Conservation (phyloP, 2,888 invertebrate species). For the Embidobia sp. region DNA sequence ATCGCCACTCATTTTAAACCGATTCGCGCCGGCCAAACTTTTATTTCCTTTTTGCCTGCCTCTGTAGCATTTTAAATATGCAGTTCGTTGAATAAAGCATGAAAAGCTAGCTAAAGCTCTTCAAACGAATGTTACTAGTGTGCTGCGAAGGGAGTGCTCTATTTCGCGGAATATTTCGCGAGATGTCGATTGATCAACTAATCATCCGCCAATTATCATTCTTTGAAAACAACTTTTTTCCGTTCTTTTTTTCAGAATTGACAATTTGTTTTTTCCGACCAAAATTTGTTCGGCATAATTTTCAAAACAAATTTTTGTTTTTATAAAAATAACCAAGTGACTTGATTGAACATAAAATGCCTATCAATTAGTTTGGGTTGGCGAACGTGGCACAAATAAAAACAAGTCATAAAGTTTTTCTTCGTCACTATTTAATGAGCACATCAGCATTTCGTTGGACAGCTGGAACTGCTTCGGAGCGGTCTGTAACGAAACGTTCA, state of each 20-base stretch:
- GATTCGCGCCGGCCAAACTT: constrained; percentile 67
- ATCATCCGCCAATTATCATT: no score
- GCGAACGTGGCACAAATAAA: constrained; percentile 8
- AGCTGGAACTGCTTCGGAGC: constrained; percentile 41
- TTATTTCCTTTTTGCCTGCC: constrained; percentile 52
- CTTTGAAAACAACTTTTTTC: no score
- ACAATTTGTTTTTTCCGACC: no score
- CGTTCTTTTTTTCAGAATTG: no score
- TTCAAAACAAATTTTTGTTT: no score
- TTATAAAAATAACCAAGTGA: no score
- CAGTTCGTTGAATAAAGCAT: constrained; percentile 72
- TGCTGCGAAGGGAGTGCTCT: constrained; percentile 22
- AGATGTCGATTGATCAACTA: constrained; percentile 31
- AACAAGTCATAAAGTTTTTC: constrained; percentile 51
- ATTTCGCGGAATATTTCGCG: constrained; percentile 25
- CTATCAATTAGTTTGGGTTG: constrained; percentile 13
- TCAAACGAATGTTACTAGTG: constrained; percentile 70
- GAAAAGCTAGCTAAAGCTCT: constrained; percentile 71
- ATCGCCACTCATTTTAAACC: constrained; percentile 71
- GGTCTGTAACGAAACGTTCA: constrained; percentile 62
- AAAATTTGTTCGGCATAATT: no score
- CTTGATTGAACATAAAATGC: constrained; percentile 1
- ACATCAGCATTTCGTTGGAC: constrained; percentile 54
- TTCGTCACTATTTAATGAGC: constrained; percentile 53
- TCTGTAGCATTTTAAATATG: constrained; percentile 71